These are phyloP conservation scores for Apodemia duryi DNA, from an alignment of 2,888 invertebrate genomes.

Conservation along the genomic window DNA sequence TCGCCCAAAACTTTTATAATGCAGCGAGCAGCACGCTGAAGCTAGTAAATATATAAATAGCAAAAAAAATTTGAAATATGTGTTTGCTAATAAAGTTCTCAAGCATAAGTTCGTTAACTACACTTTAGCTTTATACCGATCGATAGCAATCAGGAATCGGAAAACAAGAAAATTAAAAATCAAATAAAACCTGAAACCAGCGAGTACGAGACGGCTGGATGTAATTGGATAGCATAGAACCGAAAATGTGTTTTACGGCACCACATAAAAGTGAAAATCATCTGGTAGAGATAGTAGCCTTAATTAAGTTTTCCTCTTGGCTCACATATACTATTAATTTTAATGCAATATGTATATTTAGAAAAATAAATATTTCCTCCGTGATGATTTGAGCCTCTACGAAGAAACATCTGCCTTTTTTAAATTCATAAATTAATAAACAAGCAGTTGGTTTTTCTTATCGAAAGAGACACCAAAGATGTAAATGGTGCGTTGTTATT, in stretches of 20 bases:
- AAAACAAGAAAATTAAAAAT: conserved; percentile 10
- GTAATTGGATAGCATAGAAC: conserved; percentile 8
- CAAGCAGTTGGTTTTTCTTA: too few relatives aligned
- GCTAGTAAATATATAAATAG: too few relatives aligned
- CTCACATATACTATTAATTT: background rate
- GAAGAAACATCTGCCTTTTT: too few relatives aligned
- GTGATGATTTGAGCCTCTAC: too few relatives aligned
- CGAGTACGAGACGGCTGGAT: background rate
- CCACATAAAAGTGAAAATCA: conserved; percentile 2
- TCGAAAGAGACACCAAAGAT: too few relatives aligned
- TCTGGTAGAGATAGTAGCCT: background rate
- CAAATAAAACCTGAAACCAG: background rate
- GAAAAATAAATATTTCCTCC: too few relatives aligned
- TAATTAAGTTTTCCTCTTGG: background rate
- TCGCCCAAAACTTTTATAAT: too few relatives aligned
- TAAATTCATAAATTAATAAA: too few relatives aligned
- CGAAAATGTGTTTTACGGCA: conserved; percentile 10
- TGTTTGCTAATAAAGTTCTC: background rate
- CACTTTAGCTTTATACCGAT: background rate
- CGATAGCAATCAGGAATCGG: conserved; percentile 6
- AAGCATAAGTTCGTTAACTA: background rate
- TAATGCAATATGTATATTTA: too few relatives aligned
- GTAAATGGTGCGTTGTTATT: too few relatives aligned
- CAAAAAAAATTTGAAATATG: too few relatives aligned
- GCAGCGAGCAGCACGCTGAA: too few relatives aligned